phyloP scores from a whole-genome alignment of 2,113 vertebrate genomes.

The Bubo scandiacus region DNA sequence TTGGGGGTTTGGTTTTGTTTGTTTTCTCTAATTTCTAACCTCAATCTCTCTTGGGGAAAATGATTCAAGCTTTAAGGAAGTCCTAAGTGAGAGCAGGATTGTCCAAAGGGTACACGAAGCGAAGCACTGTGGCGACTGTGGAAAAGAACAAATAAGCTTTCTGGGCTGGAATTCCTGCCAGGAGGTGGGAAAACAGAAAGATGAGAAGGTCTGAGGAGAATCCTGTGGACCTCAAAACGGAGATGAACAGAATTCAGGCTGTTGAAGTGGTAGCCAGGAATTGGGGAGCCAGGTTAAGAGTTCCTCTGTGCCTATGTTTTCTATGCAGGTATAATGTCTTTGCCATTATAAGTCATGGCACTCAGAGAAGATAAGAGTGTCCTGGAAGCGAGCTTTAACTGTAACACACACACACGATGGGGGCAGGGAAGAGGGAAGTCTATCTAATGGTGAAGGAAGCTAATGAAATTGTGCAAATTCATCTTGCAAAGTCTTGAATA shows the following conservation, averaged over 20 bases:
- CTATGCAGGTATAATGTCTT: not conserved
- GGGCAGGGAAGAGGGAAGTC: too few species aligned
- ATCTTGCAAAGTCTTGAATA: not conserved
- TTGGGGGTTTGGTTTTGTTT: not conserved
- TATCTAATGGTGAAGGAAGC: not conserved
- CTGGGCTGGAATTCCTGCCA: not conserved
- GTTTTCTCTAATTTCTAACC: not conserved
- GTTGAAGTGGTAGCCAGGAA: not conserved
- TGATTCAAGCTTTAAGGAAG: not conserved
- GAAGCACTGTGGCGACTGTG: not conserved
- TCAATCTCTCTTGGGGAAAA: not conserved
- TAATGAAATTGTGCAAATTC: not conserved
- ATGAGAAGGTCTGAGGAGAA: not conserved
- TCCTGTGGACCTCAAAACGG: not conserved
- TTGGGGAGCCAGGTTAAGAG: not conserved
- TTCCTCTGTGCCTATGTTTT: not conserved
- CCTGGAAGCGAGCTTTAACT: not conserved
- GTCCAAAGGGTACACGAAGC: not conserved
- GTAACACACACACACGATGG: not conserved
- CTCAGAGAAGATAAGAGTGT: not conserved
- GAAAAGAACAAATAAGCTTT: not conserved
- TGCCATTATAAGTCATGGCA: not conserved
- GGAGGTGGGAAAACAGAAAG: not conserved
- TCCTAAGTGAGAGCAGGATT: not conserved
- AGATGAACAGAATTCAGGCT: not conserved